A percentile compares a stretch with the other conserved stretches of the same genome.
These are phyloP conservation scores for Scolopax bukidnonensis DNA, from an alignment of 2,797 vertebrate genomes.

Conservation along the genomic window DNA sequence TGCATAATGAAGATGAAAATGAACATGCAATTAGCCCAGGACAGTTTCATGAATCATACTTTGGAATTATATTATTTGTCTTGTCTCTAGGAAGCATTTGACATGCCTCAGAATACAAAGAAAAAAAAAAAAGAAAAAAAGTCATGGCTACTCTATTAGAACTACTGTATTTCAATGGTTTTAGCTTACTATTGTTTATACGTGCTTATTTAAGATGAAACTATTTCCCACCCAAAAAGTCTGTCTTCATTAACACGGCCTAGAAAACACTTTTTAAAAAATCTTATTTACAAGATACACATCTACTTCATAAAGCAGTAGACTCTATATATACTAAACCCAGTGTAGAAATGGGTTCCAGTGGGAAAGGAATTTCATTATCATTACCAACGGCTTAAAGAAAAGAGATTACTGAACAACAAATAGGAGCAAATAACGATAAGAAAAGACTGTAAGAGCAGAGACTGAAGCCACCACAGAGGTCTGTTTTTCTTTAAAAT, in stretches of 20 bases:
- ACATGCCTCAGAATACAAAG: background rate
- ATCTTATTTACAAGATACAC: background rate
- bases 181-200: background rate
- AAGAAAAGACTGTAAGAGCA: background rate
- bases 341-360: background rate
- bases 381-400: background rate
- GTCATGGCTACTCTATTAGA: background rate
- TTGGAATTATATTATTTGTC: background rate
- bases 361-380: background rate
- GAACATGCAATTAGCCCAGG: background rate
- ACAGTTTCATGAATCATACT: background rate
- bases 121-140: slow-evolving; percentile 6
- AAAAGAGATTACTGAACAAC: background rate
- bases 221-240: background rate
- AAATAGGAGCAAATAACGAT: background rate
- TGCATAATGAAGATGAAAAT: background rate
- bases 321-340: background rate
- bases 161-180: background rate
- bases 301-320: background rate
- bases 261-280: background rate
- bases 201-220: background rate
- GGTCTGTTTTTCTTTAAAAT: background rate
- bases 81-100: background rate
- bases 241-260: background rate
- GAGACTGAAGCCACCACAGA: background rate